phyloP scores from a whole-genome alignment of 2,888 invertebrate species.

The Sphaerophoria taeniata region DNA sequence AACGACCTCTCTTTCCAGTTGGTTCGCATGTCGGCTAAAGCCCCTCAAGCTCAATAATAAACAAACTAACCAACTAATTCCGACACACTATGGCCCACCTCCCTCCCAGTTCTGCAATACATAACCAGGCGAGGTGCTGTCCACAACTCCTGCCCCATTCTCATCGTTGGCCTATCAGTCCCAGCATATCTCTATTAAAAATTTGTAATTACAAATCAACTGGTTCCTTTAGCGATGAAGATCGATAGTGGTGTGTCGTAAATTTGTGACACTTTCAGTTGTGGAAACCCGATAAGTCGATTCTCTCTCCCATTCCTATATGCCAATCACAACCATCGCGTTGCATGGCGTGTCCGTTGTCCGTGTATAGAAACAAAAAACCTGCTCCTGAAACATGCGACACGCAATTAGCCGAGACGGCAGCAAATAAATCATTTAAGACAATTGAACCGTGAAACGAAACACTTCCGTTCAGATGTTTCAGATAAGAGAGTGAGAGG shows the following conservation, averaged over 20 bases:
- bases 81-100: constrained; percentile 18
- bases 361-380: constrained; percentile 10
- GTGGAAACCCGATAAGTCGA: constrained; percentile 21
- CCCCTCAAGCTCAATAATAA: constrained; percentile 49
- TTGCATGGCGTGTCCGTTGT: not conserved
- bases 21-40: no score
- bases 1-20: no score
- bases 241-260: no score
- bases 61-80: constrained; percentile 66
- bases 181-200: constrained; percentile 62
- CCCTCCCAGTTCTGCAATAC: constrained; percentile 6
- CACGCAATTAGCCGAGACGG: constrained; percentile 63
- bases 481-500: constrained; percentile 41
- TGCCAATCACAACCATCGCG: not conserved
- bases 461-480: constrained; percentile 29
- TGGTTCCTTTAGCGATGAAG: no score
- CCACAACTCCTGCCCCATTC: constrained; percentile 8
- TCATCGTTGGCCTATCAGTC: not conserved
- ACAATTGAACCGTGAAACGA: constrained; percentile 64
- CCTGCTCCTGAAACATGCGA: constrained; percentile 50
- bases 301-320: not conserved
- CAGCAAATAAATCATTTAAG: constrained; percentile 67
- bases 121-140: constrained; percentile 5
- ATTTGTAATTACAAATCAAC: constrained; percentile 73
- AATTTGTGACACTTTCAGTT: constrained; percentile 69